Base-by-base conservation (phyloP, 2,797 vertebrate genomes). In the Myotis pilosus region DNA sequence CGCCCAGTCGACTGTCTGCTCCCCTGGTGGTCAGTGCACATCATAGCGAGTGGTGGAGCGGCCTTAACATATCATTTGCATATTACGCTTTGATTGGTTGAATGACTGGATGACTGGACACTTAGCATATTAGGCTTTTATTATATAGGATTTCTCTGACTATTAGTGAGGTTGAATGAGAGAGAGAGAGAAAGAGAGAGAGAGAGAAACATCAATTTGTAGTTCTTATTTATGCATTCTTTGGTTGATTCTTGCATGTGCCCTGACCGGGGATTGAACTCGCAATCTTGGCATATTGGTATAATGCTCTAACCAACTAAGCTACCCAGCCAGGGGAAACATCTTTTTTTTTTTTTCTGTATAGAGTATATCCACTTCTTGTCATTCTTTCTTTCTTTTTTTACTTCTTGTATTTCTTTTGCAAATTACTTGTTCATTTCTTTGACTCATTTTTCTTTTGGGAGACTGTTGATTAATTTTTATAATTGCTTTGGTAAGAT, bases 371-470 rank as follows among this genome's bases (percentile, higher is more conserved):
- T 25, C 60, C 44, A 69, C 82, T 30, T 25, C 51, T 51, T 69
- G 10, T 60, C 25, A 25, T 60, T 60, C 55, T 79, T 91, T 92
- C 69, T 49, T 49, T 60, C 57, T 28, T 60, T 30, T 64, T 33
- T 22, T 36, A 33, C 15, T 64, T n/a, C 17, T 17, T n/a, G 6
- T 69, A 41, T 64, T 83, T 84, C 55, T 79, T 91, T 92, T 47
- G 23, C 55, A 30, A 86, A 49, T 64, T 74, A 51, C 79, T 51
- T 60, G 8, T 78, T 71, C 62, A 47, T 83, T 91, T 78, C 83
- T 60, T 72, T 93, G 87, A 80, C 68, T 92, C 33, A 11, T 60
- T 92, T 81, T 76, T 86, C 75, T 93, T 12, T 92, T 69, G 60
- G 75, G 60, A 90, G 68, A 23, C 68, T 69, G 82, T 89, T 80